Evolutionary conservation across 53 echinoderm and acorn worm species (phyloP), one percentile per base, ranked within the genome.

Genomic region (Zoroaster sp.): DNA sequence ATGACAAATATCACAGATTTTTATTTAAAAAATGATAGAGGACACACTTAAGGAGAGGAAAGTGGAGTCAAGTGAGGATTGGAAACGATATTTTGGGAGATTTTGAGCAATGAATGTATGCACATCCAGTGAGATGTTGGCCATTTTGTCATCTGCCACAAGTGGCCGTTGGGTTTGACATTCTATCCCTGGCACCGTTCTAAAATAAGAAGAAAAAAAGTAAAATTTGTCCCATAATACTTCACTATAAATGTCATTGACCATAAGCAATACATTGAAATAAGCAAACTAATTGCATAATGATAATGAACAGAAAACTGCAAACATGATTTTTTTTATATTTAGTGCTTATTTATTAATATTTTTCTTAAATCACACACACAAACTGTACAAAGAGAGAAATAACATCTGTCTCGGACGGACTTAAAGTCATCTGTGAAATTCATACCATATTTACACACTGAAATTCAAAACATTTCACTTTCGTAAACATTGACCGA

Each of bases 361-460:
- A 10, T 76, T 79, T 63, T 51, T 77, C 30, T 9, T 34, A 30
- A 54, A 34, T 79, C 63, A 79, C 59, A 79, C 78, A 78, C 79
- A 32, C 77, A 52, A 54, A 79, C 79, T 79, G 36, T 59, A 55
- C 55, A 79, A 41, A 79, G 25, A 34, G 79, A 37, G 33, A 55
- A 38, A 7, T 15, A 36, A 32, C 17, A 31, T 14, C 11, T n/a
- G 30, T 40, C 18, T 36, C 63, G 79, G 79, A 79, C 79, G 79
- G 79, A 79, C 59, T 55, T 5, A 6, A 17, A 79, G 18, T 71
- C 1, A 35, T 21, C 38, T 38, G 63, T 37, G 79, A 59, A 59
- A 59, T 21, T 0, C 20, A 79, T 18, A 38, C 35, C 37, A 79
- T 79, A 79, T 59, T 63, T 63, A 63, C 55, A 78, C 78, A 55